Evolutionary conservation across 2,113 vertebrate species (phyloP), one percentile per base, ranked within the genome.

Genomic region (Pseudopodoces humilis): DNA sequence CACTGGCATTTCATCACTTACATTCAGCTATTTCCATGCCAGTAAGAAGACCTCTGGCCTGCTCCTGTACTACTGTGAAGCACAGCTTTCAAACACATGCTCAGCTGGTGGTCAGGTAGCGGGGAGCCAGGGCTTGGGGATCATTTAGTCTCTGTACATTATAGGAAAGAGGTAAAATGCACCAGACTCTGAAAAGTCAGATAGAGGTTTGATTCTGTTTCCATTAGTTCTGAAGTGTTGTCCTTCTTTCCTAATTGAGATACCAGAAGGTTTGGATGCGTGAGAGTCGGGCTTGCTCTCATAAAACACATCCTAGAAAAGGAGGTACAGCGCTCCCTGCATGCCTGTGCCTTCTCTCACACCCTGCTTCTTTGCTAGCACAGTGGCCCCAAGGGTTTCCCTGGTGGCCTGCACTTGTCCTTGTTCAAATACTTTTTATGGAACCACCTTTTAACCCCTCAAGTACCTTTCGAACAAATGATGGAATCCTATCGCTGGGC

Each of bases 291-390:
- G 17, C 16, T 78, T 89, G 9, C 41, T 77, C 6, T 19, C 22
- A 46, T 21, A 60, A 49, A 56, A 41, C 7, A 52, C 41, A 43
- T 27, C 44, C 69, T 74, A 21, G 27, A 35, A 67, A 49, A 39
- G 11, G 20, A 72, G 9, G 5, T 20, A 13, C 6, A n/a, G 9
- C 0, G 1, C 23, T 69, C 4, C n/a, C 7, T 0, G 6, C 4
- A 5, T 15, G 8, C 30, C 27, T 37, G 1, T 52, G 7, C 9
- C 22, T 60, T 23, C 19, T 56, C 27, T 86, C 37, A 80, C 7
- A 23, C 14, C 5, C 37, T 39, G n/a, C 41, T 75, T 47, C 53
- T n/a, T 50, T 55, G 5, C 31, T 35, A 52, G 17, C 28, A 41
- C 15, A 3, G 3, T 21, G 13, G 5, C 24, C 50, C 15, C 17